Conservation (phyloP, 2,113 vertebrate genomes). For the Mugil cephalus region DNA sequence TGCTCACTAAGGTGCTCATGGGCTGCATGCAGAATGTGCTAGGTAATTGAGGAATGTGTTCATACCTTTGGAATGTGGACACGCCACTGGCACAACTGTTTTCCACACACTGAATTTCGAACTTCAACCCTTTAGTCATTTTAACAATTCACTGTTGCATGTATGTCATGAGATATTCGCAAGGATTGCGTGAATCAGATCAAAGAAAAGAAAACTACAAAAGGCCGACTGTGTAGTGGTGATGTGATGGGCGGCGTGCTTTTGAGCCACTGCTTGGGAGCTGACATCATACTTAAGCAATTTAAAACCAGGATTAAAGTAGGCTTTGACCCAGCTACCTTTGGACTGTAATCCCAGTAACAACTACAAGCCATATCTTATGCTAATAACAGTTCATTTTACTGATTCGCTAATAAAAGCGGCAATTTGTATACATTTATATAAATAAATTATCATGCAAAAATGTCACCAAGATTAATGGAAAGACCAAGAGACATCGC, state of each 20-base stretch:
- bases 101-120: slow-evolving; percentile 21
- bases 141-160: slow-evolving; percentile 10
- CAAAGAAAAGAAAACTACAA: neutral
- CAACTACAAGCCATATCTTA: slow-evolving; percentile 57
- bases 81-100: neutral
- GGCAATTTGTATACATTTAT: slow-evolving; percentile 56
- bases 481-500: slow-evolving; percentile 75
- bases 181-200: slow-evolving; percentile 11
- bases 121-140: slow-evolving; percentile 31
- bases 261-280: neutral
- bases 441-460: slow-evolving; percentile 79
- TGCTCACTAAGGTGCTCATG: slow-evolving; percentile 41
- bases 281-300: slow-evolving; percentile 39
- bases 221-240: slow-evolving; percentile 1
- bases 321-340: slow-evolving; percentile 48
- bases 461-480: slow-evolving; percentile 86
- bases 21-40: slow-evolving; percentile 48
- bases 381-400: slow-evolving; percentile 77
- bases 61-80: slow-evolving; percentile 44
- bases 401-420: slow-evolving; percentile 76
- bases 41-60: slow-evolving; percentile 38
- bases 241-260: too few relatives aligned
- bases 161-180: slow-evolving; percentile 19
- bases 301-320: slow-evolving; percentile 64
- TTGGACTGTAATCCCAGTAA: slow-evolving; percentile 56